Conservation (phyloP, 2,797 vertebrate species). For the Craterocephalus amniculus region DNA sequence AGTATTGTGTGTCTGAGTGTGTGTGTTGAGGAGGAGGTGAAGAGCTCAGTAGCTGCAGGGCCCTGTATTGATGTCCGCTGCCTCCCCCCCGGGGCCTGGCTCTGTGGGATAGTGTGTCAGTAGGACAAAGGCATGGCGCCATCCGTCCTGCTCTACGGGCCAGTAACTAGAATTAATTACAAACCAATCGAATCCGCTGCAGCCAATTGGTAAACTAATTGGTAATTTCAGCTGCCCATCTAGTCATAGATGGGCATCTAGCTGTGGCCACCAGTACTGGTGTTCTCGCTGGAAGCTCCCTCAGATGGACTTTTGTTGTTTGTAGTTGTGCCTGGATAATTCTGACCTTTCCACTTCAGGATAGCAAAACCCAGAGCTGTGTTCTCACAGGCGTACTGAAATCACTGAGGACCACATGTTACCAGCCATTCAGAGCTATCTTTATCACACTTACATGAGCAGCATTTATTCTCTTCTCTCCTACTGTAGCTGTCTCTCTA, state of each 20-base stretch:
- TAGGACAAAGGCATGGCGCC: constrained; percentile 94
- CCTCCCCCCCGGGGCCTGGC: constrained; percentile 75
- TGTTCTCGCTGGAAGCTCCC: constrained; percentile 58
- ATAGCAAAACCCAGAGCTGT: constrained; percentile 15
- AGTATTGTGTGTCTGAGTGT: constrained; percentile 64
- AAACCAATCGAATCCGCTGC: constrained; percentile 93
- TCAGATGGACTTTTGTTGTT: constrained; percentile 85
- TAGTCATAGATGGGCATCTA: constrained; percentile 77
- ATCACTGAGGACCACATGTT: constrained; percentile 4
- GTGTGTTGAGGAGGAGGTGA: constrained; percentile 60
- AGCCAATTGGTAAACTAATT: constrained; percentile 97
- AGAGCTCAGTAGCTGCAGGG: constrained; percentile 74
- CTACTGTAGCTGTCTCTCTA: background rate
- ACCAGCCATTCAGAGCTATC: background rate
- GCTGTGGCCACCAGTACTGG: constrained; percentile 55
- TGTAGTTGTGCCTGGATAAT: constrained; percentile 74
- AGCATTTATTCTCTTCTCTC: background rate
- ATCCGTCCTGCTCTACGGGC: constrained; percentile 88
- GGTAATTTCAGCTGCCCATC: constrained; percentile 93
- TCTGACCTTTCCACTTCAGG: constrained; percentile 22
- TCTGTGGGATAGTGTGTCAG: constrained; percentile 90
- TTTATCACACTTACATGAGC: background rate
- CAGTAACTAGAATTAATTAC: constrained; percentile 94
- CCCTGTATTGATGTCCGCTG: constrained; percentile 82
- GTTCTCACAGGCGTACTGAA: constrained; percentile 18